A percentile compares a stretch with the other conserved stretches of the same genome.
Conservation (phyloP, 1,140 invertebrate species). For the Brachionus rotundiformis region DNA sequence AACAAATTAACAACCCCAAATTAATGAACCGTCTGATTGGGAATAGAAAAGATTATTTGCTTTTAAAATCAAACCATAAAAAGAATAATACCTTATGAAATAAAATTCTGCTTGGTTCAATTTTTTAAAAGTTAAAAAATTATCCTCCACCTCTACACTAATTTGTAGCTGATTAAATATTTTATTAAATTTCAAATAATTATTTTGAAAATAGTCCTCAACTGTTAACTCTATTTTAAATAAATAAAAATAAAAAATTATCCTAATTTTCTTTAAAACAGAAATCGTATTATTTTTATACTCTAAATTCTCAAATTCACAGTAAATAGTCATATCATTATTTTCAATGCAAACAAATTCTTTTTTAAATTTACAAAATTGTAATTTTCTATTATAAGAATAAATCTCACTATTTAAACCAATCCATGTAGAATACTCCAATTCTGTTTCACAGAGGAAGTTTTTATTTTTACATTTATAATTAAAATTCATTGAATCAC, state of each 20-base stretch:
- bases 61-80: slow-evolving; percentile 5
- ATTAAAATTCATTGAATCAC: not conserved
- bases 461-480: not conserved
- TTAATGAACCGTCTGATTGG: not conserved
- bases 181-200: not conserved
- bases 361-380: not conserved
- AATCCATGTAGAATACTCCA: not conserved
- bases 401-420: not conserved
- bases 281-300: not conserved
- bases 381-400: not conserved
- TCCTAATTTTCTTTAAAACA: not conserved
- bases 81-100: not conserved
- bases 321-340: not conserved
- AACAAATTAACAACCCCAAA: not conserved
- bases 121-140: not conserved
- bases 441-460: not conserved
- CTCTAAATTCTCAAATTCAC: not conserved
- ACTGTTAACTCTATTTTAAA: not conserved
- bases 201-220: not conserved
- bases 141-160: not conserved
- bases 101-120: not conserved
- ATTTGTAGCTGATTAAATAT: not conserved
- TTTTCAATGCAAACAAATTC: not conserved
- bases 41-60: slow-evolving; percentile 3
- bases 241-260: not conserved